A percentile compares a stretch with the other conserved stretches of the same genome.
These are phyloP conservation scores for Strix aluco DNA, from an alignment of 2,113 vertebrate genomes.

Conservation along the genomic window DNA sequence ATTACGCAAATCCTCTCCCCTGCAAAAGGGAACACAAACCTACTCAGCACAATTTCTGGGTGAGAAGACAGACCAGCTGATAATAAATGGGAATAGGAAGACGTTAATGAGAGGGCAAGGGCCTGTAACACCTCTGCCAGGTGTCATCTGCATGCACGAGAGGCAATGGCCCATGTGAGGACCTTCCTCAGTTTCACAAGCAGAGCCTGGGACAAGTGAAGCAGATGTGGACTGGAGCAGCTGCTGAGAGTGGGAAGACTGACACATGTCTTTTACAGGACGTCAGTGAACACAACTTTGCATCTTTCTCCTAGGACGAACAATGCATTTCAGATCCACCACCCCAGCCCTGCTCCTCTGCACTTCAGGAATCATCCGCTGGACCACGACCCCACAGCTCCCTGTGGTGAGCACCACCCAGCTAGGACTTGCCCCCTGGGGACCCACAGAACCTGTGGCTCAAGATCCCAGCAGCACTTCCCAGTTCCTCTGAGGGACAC, in stretches of 20 bases:
- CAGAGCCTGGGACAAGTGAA: neutral
- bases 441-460: neutral
- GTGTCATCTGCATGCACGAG: rapidly evolving
- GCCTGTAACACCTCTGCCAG: neutral
- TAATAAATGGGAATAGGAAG: neutral
- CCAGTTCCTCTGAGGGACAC: neutral
- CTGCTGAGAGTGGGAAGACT: neutral
- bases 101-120: neutral
- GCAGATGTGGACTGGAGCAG: neutral
- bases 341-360: neutral
- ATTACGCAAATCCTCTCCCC: neutral
- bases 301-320: neutral
- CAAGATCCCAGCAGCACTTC: rapidly evolving
- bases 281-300: neutral
- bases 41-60: neutral
- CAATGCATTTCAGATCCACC: rapidly evolving
- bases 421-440: neutral
- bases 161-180: neutral
- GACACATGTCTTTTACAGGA: neutral
- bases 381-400: neutral
- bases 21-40: neutral
- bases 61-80: neutral
- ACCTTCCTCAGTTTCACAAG: neutral
- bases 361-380: neutral
- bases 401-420: neutral